phyloP scores from a whole-genome alignment of 2,113 vertebrate species.

The Piaya cayana region DNA sequence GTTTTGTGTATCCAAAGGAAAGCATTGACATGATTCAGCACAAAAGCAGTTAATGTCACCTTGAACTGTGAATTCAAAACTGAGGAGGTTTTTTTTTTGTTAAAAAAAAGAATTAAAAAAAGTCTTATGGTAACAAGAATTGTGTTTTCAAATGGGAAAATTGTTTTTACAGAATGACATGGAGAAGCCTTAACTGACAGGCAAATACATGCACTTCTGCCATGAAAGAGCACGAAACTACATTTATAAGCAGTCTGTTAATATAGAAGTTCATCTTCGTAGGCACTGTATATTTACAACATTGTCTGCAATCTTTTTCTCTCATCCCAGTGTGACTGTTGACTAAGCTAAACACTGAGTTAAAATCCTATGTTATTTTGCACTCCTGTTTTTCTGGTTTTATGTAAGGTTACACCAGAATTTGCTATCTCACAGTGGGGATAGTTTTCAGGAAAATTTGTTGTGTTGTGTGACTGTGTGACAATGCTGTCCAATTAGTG shows the following conservation, averaged over 20 bases:
- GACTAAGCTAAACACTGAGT: neutral
- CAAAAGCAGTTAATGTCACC: neutral
- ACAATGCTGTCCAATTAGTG: neutral
- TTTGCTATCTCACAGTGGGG: neutral
- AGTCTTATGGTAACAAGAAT: neutral
- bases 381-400: neutral
- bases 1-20: neutral
- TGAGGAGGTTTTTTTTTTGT: too few relatives aligned
- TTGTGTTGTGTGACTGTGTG: neutral
- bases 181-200: neutral
- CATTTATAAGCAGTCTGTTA: neutral
- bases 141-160: neutral
- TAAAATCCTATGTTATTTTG: neutral
- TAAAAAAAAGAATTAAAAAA: neutral
- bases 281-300: neutral
- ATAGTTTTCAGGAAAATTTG: neutral
- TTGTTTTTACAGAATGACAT: neutral
- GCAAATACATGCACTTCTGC: neutral
- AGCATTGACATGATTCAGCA: neutral
- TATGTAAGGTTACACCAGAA: neutral
- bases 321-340: neutral
- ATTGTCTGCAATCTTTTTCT: neutral
- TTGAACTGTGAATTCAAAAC: neutral
- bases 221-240: neutral
- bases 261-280: accelerated